Conservation (phyloP, 2,113 vertebrate genomes). For the Ictalurus punctatus region DNA sequence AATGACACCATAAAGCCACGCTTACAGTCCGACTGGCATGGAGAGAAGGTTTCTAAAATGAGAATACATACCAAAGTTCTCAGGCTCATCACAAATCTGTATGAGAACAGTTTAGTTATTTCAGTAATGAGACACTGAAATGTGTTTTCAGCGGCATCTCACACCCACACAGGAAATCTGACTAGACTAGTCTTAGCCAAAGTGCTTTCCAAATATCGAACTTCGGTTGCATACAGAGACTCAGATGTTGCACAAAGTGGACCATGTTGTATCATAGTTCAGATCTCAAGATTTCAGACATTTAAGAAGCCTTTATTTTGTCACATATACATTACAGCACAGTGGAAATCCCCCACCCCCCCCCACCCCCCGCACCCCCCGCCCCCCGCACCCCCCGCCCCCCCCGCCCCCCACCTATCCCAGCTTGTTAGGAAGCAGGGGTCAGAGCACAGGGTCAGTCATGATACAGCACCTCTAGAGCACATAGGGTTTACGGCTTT, state of each 20-base stretch:
- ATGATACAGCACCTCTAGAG: too few species aligned
- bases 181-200: background rate
- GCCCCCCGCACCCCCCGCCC: too few species aligned
- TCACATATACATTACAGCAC: too few species aligned
- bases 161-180: slow-evolving; percentile 1
- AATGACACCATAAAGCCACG: background rate
- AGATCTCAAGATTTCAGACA: background rate
- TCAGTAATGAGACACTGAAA: background rate
- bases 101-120: background rate
- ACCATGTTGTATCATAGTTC: background rate
- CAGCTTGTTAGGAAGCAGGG: too few species aligned
- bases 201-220: background rate
- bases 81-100: background rate
- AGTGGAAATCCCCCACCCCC: too few species aligned
- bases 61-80: background rate
- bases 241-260: slow-evolving; percentile 15
- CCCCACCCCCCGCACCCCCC: too few species aligned
- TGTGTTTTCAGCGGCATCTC: background rate
- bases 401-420: too few species aligned
- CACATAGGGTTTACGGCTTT: too few species aligned
- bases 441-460: too few species aligned
- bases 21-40: background rate
- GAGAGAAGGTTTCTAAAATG: background rate
- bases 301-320: background rate
- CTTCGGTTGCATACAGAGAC: background rate